phyloP scores from a whole-genome alignment of 1,140 invertebrate genomes.

The Metopolophium dirhodum region DNA sequence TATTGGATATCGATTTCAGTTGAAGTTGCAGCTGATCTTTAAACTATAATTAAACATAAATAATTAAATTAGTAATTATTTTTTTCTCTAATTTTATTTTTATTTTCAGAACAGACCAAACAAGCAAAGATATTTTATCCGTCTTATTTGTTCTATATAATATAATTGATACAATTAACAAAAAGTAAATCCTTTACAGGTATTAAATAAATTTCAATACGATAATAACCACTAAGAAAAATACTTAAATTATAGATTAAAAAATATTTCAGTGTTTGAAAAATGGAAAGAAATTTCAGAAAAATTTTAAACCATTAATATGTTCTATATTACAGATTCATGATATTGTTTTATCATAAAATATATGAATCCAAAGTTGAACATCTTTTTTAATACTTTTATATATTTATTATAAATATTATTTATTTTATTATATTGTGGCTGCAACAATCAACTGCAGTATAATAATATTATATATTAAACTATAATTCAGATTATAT shows the following conservation, averaged over 20 bases:
- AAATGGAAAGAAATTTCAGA: no score
- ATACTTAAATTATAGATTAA: no score
- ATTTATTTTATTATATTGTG: no score
- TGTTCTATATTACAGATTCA: background rate
- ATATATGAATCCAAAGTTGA: background rate
- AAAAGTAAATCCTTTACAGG: no score
- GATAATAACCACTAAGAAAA: no score
- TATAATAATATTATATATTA: background rate
- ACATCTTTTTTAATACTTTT: background rate
- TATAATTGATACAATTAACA: no score
- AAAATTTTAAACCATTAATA: background rate
- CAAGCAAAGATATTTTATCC: background rate
- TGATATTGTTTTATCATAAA: background rate
- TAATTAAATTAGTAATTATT: background rate
- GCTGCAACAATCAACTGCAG: no score
- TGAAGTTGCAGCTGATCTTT: background rate
- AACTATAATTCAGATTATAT: background rate
- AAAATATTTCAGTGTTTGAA: no score
- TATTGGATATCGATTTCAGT: background rate
- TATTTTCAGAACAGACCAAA: background rate
- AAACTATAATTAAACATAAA: slow-evolving; percentile 5
- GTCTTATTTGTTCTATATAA: background rate
- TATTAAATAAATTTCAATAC: no score
- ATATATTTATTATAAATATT: no score
- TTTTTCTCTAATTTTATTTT: background rate